Conservation (phyloP, 2,797 vertebrate genomes). For the Phaenicophaeus curvirostris region DNA sequence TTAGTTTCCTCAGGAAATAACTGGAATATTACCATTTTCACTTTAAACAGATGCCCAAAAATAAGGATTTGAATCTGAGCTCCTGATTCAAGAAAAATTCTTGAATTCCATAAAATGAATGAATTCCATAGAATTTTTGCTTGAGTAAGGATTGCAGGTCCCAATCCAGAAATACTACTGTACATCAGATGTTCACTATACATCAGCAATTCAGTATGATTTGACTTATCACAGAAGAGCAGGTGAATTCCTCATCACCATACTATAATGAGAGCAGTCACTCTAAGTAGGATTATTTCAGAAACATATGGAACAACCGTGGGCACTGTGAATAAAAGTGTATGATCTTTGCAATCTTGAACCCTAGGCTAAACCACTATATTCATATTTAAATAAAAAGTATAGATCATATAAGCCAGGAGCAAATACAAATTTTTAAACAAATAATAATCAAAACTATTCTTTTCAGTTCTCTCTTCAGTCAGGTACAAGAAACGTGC, state of each 20-base stretch:
- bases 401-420: slow-evolving; percentile 53
- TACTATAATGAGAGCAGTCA: slow-evolving; percentile 44
- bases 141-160: slow-evolving; percentile 54
- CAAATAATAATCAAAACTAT: slow-evolving; percentile 32
- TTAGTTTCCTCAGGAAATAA: slow-evolving; percentile 75
- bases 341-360: slow-evolving; percentile 61
- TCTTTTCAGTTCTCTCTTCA: slow-evolving; percentile 37
- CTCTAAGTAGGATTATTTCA: slow-evolving; percentile 32
- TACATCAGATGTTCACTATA: slow-evolving; percentile 45
- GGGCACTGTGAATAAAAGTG: slow-evolving; percentile 70
- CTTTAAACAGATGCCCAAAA: slow-evolving; percentile 71
- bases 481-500: slow-evolving; percentile 28
- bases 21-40: slow-evolving; percentile 66
- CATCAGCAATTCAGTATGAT: slow-evolving; percentile 39
- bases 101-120: slow-evolving; percentile 27
- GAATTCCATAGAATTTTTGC: slow-evolving; percentile 57
- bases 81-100: slow-evolving; percentile 50
- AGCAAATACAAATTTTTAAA: slow-evolving; percentile 56
- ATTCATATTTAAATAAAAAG: slow-evolving; percentile 68
- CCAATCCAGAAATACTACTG: slow-evolving; percentile 44
- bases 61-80: slow-evolving; percentile 44
- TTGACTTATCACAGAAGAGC: slow-evolving; percentile 45
- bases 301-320: slow-evolving; percentile 41
- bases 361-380: slow-evolving; percentile 57
- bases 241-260: slow-evolving; percentile 54